phyloP scores from a whole-genome alignment of 2,113 vertebrate genomes.

The Nothobranchius kuhntae region DNA sequence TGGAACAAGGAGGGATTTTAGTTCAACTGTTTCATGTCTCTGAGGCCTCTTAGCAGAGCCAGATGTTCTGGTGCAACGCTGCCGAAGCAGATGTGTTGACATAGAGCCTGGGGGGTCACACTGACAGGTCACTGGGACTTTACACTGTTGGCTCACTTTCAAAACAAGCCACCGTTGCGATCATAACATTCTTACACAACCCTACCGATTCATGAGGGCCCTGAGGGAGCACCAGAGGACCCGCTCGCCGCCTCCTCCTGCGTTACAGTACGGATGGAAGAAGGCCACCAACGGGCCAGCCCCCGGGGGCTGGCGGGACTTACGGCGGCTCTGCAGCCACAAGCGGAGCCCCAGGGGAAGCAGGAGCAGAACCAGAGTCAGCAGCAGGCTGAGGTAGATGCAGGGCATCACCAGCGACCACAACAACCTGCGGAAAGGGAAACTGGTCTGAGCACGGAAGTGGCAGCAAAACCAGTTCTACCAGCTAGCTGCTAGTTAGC shows the following conservation, averaged over 20 bases:
- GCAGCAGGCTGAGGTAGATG: slow-evolving; percentile 77
- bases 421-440: slow-evolving; percentile 78
- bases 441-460: not conserved
- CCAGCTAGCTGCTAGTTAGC: slow-evolving; percentile 12
- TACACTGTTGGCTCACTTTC: too few relatives aligned
- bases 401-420: slow-evolving; percentile 87
- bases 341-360: slow-evolving; percentile 77
- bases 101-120: too few relatives aligned
- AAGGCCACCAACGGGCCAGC: slow-evolving; percentile 82
- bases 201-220: slow-evolving; percentile 87
- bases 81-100: too few relatives aligned
- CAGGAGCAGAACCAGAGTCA: slow-evolving; percentile 78
- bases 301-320: slow-evolving; percentile 65
- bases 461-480: not conserved
- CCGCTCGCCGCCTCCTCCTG: slow-evolving; percentile 93
- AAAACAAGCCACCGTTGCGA: too few relatives aligned
- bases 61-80: too few relatives aligned
- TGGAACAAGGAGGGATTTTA: slow-evolving; percentile 42
- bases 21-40: not conserved
- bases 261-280: slow-evolving; percentile 95
- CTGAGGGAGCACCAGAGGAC: slow-evolving; percentile 93
- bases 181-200: too few relatives aligned
- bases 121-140: too few relatives aligned
- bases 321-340: slow-evolving; percentile 81
- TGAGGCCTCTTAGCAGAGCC: not conserved